phyloP scores from a whole-genome alignment of 2,113 vertebrate species.

The Corydoras sp. region DNA sequence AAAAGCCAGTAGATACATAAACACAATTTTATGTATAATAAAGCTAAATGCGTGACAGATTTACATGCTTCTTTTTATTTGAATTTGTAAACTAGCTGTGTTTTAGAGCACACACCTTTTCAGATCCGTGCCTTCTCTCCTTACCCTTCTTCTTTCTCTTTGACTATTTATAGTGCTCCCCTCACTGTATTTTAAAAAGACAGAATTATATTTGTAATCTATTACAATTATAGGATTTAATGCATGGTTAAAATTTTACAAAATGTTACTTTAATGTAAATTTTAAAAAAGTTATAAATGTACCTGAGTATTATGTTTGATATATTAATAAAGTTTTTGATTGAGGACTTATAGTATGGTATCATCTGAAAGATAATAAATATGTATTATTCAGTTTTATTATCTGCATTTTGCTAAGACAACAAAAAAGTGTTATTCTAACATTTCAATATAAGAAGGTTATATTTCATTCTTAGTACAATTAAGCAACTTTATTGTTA shows the following conservation, averaged over 20 bases:
- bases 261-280: background rate
- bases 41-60: no score
- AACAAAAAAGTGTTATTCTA: no score
- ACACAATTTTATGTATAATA: no score
- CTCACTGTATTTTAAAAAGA: constrained; percentile 4
- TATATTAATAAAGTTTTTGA: background rate
- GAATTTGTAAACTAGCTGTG: background rate
- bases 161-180: background rate
- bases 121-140: background rate
- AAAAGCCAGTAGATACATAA: no score
- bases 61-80: background rate
- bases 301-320: constrained; percentile 32
- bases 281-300: background rate
- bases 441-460: no score
- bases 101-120: constrained; percentile 5
- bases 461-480: no score
- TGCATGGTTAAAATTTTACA: no score
- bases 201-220: background rate
- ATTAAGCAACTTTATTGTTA: background rate
- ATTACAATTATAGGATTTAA: background rate
- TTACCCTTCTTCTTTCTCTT: background rate
- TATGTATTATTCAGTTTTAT: background rate
- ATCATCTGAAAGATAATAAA: constrained; percentile 22
- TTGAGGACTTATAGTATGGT: rapidly evolving
- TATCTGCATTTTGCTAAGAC: no score